These are phyloP conservation scores for Pyrochroa serraticornis DNA, from an alignment of 2,888 invertebrate genomes.

Conservation along the genomic window DNA sequence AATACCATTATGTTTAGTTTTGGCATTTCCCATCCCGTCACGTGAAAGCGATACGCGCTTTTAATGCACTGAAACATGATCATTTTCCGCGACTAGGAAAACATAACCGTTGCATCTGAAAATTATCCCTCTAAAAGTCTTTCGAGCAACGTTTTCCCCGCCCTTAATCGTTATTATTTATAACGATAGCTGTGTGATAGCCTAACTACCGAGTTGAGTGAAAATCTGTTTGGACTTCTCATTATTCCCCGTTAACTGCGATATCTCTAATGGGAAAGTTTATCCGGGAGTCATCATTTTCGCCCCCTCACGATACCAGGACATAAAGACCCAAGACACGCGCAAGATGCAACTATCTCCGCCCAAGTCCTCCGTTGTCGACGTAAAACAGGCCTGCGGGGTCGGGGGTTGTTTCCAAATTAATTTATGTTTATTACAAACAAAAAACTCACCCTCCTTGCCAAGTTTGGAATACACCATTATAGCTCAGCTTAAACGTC, in stretches of 20 bases:
- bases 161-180: slow-evolving; percentile 5
- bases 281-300: slow-evolving; percentile 21
- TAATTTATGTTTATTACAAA: slow-evolving; percentile 55
- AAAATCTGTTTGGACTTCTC: slow-evolving; percentile 25
- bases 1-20: slow-evolving; percentile 13
- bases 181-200: slow-evolving; percentile 3
- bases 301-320: slow-evolving; percentile 26
- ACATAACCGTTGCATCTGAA: not conserved
- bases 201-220: not conserved
- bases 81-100: slow-evolving; percentile 1
- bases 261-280: slow-evolving; percentile 32
- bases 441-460: slow-evolving; percentile 47
- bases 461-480: slow-evolving; percentile 43
- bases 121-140: not conserved
- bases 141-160: not conserved
- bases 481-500: slow-evolving; percentile 41
- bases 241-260: slow-evolving; percentile 19
- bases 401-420: slow-evolving; percentile 46
- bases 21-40: slow-evolving; percentile 4
- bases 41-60: slow-evolving; percentile 18
- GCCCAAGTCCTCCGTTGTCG: slow-evolving; percentile 26
- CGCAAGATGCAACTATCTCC: slow-evolving; percentile 32
- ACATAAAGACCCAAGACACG: slow-evolving; percentile 29
- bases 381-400: slow-evolving; percentile 41
- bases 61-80: slow-evolving; percentile 21